Percentiles rank a stretch among this genome's conserved stretches.
These are phyloP conservation scores for Phymastichus coffea DNA, from an alignment of 1,140 invertebrate species.

Conservation along the genomic window DNA sequence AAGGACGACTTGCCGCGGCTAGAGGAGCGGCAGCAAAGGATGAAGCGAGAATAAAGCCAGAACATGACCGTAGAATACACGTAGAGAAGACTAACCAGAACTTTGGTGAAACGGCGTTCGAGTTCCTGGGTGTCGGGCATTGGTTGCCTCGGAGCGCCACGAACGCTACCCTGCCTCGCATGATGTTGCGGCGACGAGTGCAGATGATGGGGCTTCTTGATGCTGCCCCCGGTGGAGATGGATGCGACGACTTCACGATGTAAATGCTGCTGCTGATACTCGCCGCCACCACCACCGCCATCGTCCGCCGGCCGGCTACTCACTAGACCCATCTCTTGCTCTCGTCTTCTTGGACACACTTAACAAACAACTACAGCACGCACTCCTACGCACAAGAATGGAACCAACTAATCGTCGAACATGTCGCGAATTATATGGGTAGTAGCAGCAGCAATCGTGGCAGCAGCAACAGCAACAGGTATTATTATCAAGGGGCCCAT, in stretches of 20 bases:
- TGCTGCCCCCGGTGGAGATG: constrained; percentile 36
- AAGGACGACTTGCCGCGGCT: too few species aligned
- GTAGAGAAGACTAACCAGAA: constrained; percentile 91
- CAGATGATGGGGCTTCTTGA: constrained; percentile 41
- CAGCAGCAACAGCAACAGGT: background rate
- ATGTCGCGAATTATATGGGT: background rate
- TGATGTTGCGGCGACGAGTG: constrained; percentile 51
- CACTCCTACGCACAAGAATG: too few species aligned
- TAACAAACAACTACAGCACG: too few species aligned
- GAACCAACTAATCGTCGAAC: background rate
- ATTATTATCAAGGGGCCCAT: background rate
- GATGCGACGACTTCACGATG: too few species aligned
- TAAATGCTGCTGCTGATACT: constrained; percentile 9
- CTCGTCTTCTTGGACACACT: too few species aligned
- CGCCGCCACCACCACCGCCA: constrained; percentile 39
- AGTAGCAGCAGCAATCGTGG: background rate
- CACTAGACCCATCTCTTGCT: constrained; percentile 46
- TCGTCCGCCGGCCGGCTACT: constrained; percentile 44
- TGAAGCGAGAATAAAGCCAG: constrained; percentile 6
- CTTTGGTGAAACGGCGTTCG: constrained; percentile 91
- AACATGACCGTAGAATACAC: too few species aligned
- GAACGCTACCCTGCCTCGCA: constrained; percentile 70
- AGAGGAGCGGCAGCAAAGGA: constrained; percentile 3
- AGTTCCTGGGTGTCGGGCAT: constrained; percentile 87
- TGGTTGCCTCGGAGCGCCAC: constrained; percentile 75